These are phyloP conservation scores for Stegodyphus dumicola DNA, from an alignment of 1,140 invertebrate genomes.

Conservation along the genomic window DNA sequence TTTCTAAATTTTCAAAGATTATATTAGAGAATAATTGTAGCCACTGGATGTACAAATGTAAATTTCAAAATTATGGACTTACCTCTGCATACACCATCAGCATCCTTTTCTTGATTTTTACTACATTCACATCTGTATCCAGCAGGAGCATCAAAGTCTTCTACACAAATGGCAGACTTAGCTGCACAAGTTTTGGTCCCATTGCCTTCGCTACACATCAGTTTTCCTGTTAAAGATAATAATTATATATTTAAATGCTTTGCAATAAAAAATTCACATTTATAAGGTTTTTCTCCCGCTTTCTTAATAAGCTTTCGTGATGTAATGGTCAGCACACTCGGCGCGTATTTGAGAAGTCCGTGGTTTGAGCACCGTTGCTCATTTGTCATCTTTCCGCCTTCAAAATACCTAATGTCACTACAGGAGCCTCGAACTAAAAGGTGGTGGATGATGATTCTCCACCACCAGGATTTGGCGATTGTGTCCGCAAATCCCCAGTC, in stretches of 20 bases:
- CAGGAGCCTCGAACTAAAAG: too few relatives aligned
- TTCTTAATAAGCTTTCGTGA: too few relatives aligned
- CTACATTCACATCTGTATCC: constrained; percentile 4
- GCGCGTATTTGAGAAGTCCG: too few relatives aligned
- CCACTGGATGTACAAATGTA: background rate
- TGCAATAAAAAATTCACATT: background rate
- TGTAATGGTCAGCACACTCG: too few relatives aligned
- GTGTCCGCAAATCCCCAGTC: too few relatives aligned
- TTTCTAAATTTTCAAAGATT: background rate
- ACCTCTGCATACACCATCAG: constrained; percentile 4
- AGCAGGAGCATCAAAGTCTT: background rate
- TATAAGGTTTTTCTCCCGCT: too few relatives aligned
- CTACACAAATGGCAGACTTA: background rate
- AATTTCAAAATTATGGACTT: background rate
- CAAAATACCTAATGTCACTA: too few relatives aligned
- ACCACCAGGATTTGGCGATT: too few relatives aligned
- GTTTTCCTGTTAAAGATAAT: background rate
- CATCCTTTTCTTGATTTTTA: background rate
- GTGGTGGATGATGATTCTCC: too few relatives aligned
- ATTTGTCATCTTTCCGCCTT: too few relatives aligned
- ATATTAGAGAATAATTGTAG: background rate
- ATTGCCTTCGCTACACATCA: constrained; percentile 13
- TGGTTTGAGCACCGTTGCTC: too few relatives aligned
- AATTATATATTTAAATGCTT: background rate
- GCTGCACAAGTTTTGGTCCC: background rate